Percentiles rank a stretch among this genome's conserved stretches.
Conservation (phyloP, 1,140 invertebrate genomes). For the Branchinecta lynchi region DNA sequence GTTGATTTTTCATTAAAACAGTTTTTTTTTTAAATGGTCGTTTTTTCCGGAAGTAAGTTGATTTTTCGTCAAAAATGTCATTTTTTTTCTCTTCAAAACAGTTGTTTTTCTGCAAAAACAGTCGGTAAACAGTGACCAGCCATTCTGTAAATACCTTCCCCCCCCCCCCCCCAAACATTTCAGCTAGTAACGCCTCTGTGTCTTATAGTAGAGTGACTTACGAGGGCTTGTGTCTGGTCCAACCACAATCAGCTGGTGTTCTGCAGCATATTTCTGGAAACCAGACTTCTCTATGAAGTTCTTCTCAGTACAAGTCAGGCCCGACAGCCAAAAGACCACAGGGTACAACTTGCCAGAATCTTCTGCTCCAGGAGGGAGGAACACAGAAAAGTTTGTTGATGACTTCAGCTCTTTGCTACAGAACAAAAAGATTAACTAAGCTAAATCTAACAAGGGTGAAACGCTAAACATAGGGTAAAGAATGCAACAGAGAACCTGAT, state of each 20-base stretch:
- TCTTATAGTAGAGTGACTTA: conserved; percentile 30
- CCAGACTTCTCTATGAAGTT: conserved; percentile 95
- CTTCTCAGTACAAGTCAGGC: conserved; percentile 84
- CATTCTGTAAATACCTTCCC: too few relatives aligned
- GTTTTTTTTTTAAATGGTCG: too few relatives aligned
- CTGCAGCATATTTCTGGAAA: conserved; percentile 67
- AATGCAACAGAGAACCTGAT: too few relatives aligned
- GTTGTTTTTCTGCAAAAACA: too few relatives aligned
- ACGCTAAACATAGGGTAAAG: too few relatives aligned
- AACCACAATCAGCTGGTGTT: conserved; percentile 68
- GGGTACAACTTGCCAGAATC: conserved; percentile 48
- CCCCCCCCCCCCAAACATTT: too few relatives aligned
- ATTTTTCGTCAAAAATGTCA: not conserved
- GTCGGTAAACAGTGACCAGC: too few relatives aligned
- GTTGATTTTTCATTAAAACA: too few relatives aligned
- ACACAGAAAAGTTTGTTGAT: conserved; percentile 84
- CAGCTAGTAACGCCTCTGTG: too few relatives aligned
- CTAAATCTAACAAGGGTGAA: not conserved
- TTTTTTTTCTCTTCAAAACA: conserved; percentile 11
- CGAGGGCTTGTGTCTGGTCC: conserved; percentile 89
- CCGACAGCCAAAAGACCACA: conserved; percentile 84
- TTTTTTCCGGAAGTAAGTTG: too few relatives aligned
- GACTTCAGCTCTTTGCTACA: conserved; percentile 58
- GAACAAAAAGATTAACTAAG: conserved; percentile 24
- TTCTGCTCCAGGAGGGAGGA: conserved; percentile 60